Conservation (phyloP, 2,113 vertebrate species). For the Opisthocomus hoazin region DNA sequence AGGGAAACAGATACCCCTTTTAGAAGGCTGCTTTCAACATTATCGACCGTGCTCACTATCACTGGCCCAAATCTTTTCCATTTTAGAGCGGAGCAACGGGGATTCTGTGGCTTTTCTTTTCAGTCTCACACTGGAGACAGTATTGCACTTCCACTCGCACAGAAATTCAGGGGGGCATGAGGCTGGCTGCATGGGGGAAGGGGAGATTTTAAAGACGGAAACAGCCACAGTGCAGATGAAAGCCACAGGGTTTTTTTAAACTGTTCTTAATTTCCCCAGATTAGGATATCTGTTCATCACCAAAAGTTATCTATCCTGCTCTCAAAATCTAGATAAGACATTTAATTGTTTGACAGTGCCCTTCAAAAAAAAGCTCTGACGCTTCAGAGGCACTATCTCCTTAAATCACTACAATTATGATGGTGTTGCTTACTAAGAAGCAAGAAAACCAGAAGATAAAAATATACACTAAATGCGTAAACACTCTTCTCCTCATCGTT, state of each 20-base stretch:
- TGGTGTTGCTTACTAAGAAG: not conserved
- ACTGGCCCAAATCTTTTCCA: not conserved
- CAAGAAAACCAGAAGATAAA: not conserved
- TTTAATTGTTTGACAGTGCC: not conserved
- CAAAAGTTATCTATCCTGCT: not conserved
- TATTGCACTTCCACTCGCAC: rapidly evolving
- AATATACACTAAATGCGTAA: not conserved
- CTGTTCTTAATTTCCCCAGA: not conserved
- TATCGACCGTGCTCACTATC: rapidly evolving
- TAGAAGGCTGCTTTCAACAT: too few relatives aligned
- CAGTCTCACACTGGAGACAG: not conserved
- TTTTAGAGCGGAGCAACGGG: not conserved
- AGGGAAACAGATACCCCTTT: too few relatives aligned
- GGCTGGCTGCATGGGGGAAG: not conserved
- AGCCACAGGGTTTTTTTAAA: not conserved
- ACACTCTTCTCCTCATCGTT: not conserved
- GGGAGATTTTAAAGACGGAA: not conserved
- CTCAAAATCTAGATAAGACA: not conserved
- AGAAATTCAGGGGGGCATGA: rapidly evolving
- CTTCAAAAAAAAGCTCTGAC: not conserved
- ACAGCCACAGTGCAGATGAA: not conserved
- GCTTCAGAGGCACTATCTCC: not conserved
- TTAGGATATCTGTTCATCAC: not conserved
- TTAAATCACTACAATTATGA: not conserved
- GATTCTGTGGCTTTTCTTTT: not conserved